phyloP scores from a whole-genome alignment of 2,888 invertebrate species.

The Tinea pellionella region DNA sequence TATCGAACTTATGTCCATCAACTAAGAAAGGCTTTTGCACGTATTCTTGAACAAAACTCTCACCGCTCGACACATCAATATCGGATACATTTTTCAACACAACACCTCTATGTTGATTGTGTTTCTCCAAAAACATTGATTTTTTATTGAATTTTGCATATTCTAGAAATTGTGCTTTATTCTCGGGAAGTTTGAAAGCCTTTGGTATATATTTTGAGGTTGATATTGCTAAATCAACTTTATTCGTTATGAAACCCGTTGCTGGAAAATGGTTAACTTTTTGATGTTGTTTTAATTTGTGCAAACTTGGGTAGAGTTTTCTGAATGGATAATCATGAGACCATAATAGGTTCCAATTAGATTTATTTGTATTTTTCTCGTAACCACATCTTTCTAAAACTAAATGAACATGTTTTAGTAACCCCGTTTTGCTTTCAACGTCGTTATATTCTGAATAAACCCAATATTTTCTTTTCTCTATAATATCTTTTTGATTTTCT shows the following conservation, averaged over 20 bases:
- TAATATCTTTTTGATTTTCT: slow-evolving; percentile 15
- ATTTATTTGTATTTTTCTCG: slow-evolving; percentile 58
- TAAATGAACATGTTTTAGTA: slow-evolving; percentile 83
- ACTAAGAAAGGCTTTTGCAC: slow-evolving; percentile 89
- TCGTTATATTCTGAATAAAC: slow-evolving; percentile 64
- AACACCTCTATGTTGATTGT: slow-evolving; percentile 91
- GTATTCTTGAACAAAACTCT: slow-evolving; percentile 92
- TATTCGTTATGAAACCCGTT: slow-evolving; percentile 92
- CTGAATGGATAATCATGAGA: slow-evolving; percentile 93
- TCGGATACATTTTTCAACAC: slow-evolving; percentile 76
- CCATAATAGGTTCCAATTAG: slow-evolving; percentile 91
- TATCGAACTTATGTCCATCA: slow-evolving; percentile 95
- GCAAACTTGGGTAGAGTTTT: slow-evolving; percentile 57
- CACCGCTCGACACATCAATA: slow-evolving; percentile 76
- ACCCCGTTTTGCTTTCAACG: slow-evolving; percentile 72
- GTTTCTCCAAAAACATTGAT: slow-evolving; percentile 88
- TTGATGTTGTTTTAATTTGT: slow-evolving; percentile 76
- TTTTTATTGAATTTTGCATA: slow-evolving; percentile 76
- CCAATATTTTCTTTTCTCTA: slow-evolving; percentile 51
- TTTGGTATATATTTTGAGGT: slow-evolving; percentile 83
- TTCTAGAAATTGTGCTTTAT: slow-evolving; percentile 75
- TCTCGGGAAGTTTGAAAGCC: slow-evolving; percentile 87
- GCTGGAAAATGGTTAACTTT: slow-evolving; percentile 95
- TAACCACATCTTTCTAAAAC: slow-evolving; percentile 84
- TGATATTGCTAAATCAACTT: slow-evolving; percentile 86